These are phyloP conservation scores for Sthenelais limicola DNA, from an alignment of 2,888 invertebrate species.

Conservation along the genomic window DNA sequence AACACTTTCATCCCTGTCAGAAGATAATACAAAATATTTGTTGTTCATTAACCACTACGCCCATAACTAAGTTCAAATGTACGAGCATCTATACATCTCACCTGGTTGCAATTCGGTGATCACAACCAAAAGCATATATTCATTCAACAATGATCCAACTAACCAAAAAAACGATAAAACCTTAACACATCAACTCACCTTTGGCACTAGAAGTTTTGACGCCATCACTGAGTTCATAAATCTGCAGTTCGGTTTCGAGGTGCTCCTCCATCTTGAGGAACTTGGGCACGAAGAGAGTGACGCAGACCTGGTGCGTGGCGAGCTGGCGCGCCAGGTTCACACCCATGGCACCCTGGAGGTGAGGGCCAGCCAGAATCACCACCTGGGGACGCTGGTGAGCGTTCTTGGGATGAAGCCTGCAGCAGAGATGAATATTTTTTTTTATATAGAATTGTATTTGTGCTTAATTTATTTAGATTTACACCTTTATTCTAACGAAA, in stretches of 20 bases:
- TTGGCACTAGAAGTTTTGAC: constrained; percentile 56
- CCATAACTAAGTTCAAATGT: too few relatives aligned
- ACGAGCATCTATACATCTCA: too few relatives aligned
- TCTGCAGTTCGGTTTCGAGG: constrained; percentile 78
- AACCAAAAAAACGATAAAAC: background rate
- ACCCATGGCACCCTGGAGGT: constrained; percentile 79
- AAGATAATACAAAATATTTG: too few relatives aligned
- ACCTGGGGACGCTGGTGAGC: constrained; percentile 90
- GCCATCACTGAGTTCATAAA: constrained; percentile 79
- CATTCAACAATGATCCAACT: too few relatives aligned
- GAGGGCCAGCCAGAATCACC: constrained; percentile 82
- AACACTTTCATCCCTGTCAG: too few relatives aligned
- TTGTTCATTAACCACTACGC: too few relatives aligned
- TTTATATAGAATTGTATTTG: too few relatives aligned
- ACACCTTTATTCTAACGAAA: too few relatives aligned
- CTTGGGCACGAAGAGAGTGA: constrained; percentile 77
- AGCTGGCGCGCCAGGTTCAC: constrained; percentile 83
- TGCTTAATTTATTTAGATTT: too few relatives aligned
- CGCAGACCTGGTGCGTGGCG: constrained; percentile 85
- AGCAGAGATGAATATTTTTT: constrained; percentile 32
- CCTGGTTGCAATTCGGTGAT: too few relatives aligned
- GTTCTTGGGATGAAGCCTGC: constrained; percentile 86
- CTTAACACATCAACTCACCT: constrained; percentile 2
- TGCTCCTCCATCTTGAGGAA: constrained; percentile 60
- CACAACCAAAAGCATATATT: too few relatives aligned